Conservation (phyloP, 2,113 vertebrate genomes). For the Hemibagrus wyckioides region DNA sequence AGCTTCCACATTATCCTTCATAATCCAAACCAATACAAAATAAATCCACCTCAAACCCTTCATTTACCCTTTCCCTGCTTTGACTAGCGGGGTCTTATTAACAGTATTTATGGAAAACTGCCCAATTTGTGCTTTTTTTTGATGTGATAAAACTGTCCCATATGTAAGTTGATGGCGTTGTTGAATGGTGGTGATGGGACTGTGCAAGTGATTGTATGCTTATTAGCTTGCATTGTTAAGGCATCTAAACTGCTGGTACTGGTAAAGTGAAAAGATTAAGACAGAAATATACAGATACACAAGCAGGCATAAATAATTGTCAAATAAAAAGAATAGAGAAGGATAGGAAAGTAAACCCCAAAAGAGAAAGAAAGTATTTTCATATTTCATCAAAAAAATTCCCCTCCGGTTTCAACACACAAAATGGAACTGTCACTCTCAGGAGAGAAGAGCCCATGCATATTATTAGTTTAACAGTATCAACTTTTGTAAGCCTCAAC, state of each 20-base stretch:
- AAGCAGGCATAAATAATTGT: constrained; percentile 84
- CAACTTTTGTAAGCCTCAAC: constrained; percentile 75
- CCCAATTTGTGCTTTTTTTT: constrained; percentile 96
- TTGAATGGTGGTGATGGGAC: constrained; percentile 90
- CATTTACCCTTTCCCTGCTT: constrained; percentile 36
- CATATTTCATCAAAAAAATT: constrained; percentile 79
- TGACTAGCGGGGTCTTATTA: constrained; percentile 24
- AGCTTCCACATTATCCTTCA: constrained; percentile 58
- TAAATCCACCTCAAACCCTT: constrained; percentile 62
- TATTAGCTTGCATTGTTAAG: constrained; percentile 84
- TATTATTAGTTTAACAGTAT: constrained; percentile 83
- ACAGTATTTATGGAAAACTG: constrained; percentile 68
- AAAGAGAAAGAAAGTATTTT: constrained; percentile 87
- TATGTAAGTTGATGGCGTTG: constrained; percentile 89
- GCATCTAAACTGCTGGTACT: constrained; percentile 89
- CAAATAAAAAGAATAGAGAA: constrained; percentile 48
- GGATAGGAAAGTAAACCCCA: constrained; percentile 68
- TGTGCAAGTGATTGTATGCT: constrained; percentile 90
- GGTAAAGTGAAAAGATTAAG: constrained; percentile 80
- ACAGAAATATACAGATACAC: constrained; percentile 76
- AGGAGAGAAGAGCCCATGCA: constrained; percentile 84
- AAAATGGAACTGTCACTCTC: constrained; percentile 82
- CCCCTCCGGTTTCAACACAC: constrained; percentile 83
- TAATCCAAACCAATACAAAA: constrained; percentile 67
- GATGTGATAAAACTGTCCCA: constrained; percentile 67